These are phyloP conservation scores for Apoderus coryli DNA, from an alignment of 2,888 invertebrate species.

Conservation along the genomic window DNA sequence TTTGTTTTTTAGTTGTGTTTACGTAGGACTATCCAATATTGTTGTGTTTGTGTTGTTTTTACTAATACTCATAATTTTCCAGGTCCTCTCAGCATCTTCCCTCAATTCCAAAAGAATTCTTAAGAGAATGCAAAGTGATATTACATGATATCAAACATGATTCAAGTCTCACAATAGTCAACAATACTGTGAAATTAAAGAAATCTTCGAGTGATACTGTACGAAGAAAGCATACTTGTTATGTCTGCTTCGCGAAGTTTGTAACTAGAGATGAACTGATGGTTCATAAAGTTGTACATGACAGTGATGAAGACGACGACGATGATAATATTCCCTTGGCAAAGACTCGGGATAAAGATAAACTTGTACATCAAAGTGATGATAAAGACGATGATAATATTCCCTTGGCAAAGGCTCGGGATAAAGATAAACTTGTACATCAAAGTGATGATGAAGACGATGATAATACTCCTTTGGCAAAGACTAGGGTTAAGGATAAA, in stretches of 20 bases:
- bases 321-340: too few relatives aligned
- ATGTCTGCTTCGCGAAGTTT: slow-evolving; percentile 17
- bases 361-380: neutral
- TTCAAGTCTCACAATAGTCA: slow-evolving; percentile 5
- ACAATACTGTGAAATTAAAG: slow-evolving; percentile 6
- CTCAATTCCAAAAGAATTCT: too few relatives aligned
- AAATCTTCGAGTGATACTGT: neutral
- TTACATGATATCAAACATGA: slow-evolving; percentile 10
- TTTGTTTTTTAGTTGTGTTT: too few relatives aligned
- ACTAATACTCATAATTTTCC: too few relatives aligned
- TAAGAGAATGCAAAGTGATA: slow-evolving; percentile 9
- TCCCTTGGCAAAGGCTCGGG: neutral
- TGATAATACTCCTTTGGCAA: neutral
- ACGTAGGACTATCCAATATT: too few relatives aligned
- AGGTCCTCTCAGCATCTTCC: too few relatives aligned
- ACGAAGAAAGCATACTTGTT: slow-evolving; percentile 16
- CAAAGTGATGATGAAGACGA: too few relatives aligned
- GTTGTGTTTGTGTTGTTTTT: too few relatives aligned
- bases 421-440: neutral
- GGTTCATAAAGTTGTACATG: slow-evolving; percentile 13
- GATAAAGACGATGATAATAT: neutral
- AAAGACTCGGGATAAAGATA: neutral
- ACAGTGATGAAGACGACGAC: slow-evolving; percentile 11
- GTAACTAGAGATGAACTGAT: slow-evolving; percentile 10
- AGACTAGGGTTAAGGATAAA: neutral